Evolutionary conservation across 2,888 invertebrate genomes (phyloP).

Genomic region (Tachystola acroxantha): DNA sequence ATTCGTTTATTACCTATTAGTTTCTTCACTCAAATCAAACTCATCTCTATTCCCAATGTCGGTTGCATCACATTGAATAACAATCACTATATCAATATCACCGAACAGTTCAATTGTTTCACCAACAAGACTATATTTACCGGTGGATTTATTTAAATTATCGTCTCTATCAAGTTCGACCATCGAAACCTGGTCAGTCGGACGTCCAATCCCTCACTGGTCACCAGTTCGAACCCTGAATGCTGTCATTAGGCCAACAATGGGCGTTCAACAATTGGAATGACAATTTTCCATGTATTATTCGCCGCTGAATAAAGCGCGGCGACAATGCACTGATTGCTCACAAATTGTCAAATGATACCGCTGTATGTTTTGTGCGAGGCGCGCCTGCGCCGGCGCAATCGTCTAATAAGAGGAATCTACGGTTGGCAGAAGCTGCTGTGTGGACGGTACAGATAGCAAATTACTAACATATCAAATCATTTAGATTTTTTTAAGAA

Average conservation of each 20-base stretch:
- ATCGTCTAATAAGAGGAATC: conserved; percentile 52
- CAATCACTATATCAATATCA: too few relatives aligned
- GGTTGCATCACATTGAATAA: too few relatives aligned
- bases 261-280: conserved; percentile 62
- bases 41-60: too few relatives aligned
- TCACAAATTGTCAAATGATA: conserved; percentile 78
- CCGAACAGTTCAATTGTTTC: not conserved
- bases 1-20: too few relatives aligned
- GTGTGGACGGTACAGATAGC: too few relatives aligned
- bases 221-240: conserved; percentile 59
- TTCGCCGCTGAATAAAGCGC: conserved; percentile 75
- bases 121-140: not conserved
- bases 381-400: conserved; percentile 52
- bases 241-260: conserved; percentile 74
- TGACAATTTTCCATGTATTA: conserved; percentile 77
- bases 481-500: too few relatives aligned
- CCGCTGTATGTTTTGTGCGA: conserved; percentile 68
- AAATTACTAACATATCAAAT: too few relatives aligned
- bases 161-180: too few relatives aligned
- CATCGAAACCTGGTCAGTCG: conserved; percentile 30
- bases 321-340: conserved; percentile 77
- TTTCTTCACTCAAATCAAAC: too few relatives aligned
- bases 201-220: conserved; percentile 54
- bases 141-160: conserved; percentile 3
- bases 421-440: conserved; percentile 14